phyloP scores from a whole-genome alignment of 2,797 vertebrate species.

The Channa striata region DNA sequence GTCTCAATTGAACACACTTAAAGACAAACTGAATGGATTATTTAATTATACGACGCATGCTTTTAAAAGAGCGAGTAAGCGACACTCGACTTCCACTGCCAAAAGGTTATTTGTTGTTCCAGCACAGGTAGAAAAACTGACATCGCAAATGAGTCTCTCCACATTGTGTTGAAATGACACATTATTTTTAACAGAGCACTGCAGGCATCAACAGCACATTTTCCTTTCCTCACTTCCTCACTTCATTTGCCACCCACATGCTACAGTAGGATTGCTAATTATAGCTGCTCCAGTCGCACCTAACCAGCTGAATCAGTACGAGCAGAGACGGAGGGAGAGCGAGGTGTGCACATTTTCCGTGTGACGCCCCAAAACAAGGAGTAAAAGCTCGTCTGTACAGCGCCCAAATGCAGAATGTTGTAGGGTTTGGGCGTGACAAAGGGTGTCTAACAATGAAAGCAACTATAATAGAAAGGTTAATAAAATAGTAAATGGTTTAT shows the following conservation, averaged over 20 bases:
- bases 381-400: not conserved
- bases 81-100: conserved; percentile 17
- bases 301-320: conserved; percentile 71
- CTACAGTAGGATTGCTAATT: conserved; percentile 70
- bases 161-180: conserved; percentile 33
- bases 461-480: too few species aligned
- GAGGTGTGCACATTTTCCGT: conserved; percentile 1
- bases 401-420: not conserved
- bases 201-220: conserved; percentile 65
- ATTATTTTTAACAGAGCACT: conserved; percentile 48
- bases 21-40: not conserved
- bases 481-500: too few species aligned
- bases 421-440: too few species aligned
- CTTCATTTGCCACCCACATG: conserved; percentile 76
- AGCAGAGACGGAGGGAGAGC: conserved; percentile 35
- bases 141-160: conserved; percentile 22
- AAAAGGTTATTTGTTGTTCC: conserved; percentile 8
- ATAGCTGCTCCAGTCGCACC: conserved; percentile 80
- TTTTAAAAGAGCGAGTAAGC: not conserved
- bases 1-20: conserved; percentile 16
- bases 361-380: conserved; percentile 15
- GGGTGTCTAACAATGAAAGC: too few species aligned
- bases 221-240: conserved; percentile 49
- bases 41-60: not conserved
- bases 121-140: conserved; percentile 28